Conservation (phyloP, 2,113 vertebrate genomes). For the Desmodus rotundus region DNA sequence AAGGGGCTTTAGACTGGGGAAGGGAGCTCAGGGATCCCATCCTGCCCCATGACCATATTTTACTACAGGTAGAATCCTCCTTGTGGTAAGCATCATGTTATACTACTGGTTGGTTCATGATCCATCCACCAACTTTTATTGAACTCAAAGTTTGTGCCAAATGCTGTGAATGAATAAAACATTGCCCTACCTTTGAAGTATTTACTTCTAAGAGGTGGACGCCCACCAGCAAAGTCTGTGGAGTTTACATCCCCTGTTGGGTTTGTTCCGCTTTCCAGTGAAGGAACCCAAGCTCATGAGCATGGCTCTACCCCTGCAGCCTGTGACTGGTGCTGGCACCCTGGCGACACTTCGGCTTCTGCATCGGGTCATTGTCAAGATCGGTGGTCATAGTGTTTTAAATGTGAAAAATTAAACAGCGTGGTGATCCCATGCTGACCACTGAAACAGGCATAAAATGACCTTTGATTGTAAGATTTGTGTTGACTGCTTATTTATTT, state of each 20-base stretch:
- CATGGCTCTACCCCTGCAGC: rapidly evolving
- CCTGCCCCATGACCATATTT: rapidly evolving
- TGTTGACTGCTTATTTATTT: too few relatives aligned
- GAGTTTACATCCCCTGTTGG: rapidly evolving
- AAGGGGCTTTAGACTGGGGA: too few relatives aligned
- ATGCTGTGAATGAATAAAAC: not conserved
- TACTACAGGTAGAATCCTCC: rapidly evolving
- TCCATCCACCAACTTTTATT: not conserved
- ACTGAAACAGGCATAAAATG: rapidly evolving
- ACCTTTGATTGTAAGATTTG: not conserved
- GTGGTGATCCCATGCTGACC: not conserved
- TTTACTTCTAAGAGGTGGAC: not conserved
- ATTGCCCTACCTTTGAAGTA: not conserved
- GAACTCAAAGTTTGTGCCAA: not conserved
- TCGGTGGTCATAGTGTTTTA: not conserved
- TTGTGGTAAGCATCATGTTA: rapidly evolving
- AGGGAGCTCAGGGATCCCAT: not conserved
- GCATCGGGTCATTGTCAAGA: not conserved
- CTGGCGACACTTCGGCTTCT: not conserved
- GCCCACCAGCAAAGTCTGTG: rapidly evolving
- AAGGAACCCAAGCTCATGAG: rapidly evolving
- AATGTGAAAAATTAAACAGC: not conserved
- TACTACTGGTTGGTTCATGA: rapidly evolving
- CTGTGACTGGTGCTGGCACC: too few relatives aligned
- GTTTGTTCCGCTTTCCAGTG: not conserved